Percentiles rank a stretch among this genome's conserved stretches.
These are phyloP conservation scores for Drosophila vallismaia DNA, from an alignment of 2,888 invertebrate species.

Conservation along the genomic window DNA sequence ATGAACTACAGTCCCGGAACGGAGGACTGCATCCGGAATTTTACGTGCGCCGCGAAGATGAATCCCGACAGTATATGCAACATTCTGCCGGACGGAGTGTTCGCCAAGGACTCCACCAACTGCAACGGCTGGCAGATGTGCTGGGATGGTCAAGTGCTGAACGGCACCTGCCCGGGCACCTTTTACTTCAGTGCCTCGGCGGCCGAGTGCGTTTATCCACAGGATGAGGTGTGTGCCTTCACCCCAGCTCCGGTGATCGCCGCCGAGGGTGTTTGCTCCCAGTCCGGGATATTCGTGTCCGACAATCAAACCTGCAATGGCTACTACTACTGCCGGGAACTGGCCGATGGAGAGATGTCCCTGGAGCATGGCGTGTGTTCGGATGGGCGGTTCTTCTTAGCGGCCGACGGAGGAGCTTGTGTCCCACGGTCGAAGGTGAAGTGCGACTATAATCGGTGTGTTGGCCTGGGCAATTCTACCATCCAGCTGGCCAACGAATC, in stretches of 20 bases:
- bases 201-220: slow-evolving; percentile 67
- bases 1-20: slow-evolving; percentile 71
- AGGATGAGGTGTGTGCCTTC: slow-evolving; percentile 59
- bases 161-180: slow-evolving; percentile 68
- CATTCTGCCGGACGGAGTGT: slow-evolving; percentile 78
- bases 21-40: slow-evolving; percentile 64
- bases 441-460: slow-evolving; percentile 75
- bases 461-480: slow-evolving; percentile 58
- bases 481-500: slow-evolving; percentile 77
- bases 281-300: slow-evolving; percentile 67
- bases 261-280: slow-evolving; percentile 52
- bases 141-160: slow-evolving; percentile 56
- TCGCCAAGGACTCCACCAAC: slow-evolving; percentile 57
- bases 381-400: slow-evolving; percentile 68
- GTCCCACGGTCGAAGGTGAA: slow-evolving; percentile 63
- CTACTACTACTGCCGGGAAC: slow-evolving; percentile 71
- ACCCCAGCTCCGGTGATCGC: slow-evolving; percentile 47
- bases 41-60: slow-evolving; percentile 58
- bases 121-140: slow-evolving; percentile 76
- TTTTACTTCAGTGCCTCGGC: slow-evolving; percentile 66
- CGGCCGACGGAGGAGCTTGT: slow-evolving; percentile 69
- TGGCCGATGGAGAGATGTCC: slow-evolving; percentile 35
- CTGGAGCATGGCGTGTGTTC: slow-evolving; percentile 66
- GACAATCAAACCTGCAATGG: slow-evolving; percentile 75
- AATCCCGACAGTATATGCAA: slow-evolving; percentile 76